A percentile compares a stretch with the other conserved stretches of the same genome.
phyloP scores from a whole-genome alignment of 2,888 invertebrate species.

The Tetragonula carbonaria region DNA sequence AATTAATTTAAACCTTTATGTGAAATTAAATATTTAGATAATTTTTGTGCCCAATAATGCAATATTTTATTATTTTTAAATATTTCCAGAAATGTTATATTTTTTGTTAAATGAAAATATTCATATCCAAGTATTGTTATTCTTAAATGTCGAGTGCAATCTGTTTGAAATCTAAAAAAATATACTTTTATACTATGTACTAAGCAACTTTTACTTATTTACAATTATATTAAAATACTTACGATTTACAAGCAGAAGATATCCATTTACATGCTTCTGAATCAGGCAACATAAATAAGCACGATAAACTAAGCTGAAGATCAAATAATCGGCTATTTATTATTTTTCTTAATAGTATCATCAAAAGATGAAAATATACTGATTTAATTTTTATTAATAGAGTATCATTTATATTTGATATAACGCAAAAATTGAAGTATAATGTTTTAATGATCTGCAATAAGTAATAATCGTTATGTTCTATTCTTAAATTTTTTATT shows the following conservation, averaged over 20 bases:
- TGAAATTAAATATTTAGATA: slow-evolving; percentile 77
- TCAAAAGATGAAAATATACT: slow-evolving; percentile 72
- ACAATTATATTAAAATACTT: slow-evolving; percentile 28
- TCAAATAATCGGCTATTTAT: slow-evolving; percentile 81
- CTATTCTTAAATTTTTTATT: slow-evolving; percentile 58
- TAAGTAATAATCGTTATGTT: slow-evolving; percentile 74
- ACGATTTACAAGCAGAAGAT: slow-evolving; percentile 46
- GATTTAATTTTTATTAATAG: slow-evolving; percentile 70
- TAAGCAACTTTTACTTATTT: slow-evolving; percentile 9
- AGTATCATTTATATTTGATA: slow-evolving; percentile 35
- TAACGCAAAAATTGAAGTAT: slow-evolving; percentile 59
- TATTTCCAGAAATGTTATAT: slow-evolving; percentile 52
- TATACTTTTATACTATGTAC: slow-evolving; percentile 5
- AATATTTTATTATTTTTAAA: slow-evolving; percentile 72
- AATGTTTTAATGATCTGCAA: slow-evolving; percentile 72
- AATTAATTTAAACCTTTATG: slow-evolving; percentile 75
- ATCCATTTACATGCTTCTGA: slow-evolving; percentile 74
- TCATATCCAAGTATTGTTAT: slow-evolving; percentile 76
- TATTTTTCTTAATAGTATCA: slow-evolving; percentile 79
- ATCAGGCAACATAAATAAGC: slow-evolving; percentile 78
- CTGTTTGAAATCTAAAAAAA: slow-evolving; percentile 66
- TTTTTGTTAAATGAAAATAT: slow-evolving; percentile 73
- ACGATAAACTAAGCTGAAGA: slow-evolving; percentile 78
- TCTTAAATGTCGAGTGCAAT: slow-evolving; percentile 70
- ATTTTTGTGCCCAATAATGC: slow-evolving; percentile 78